Conservation (phyloP, 2,888 invertebrate species). For the Pristionchus exspectatus region DNA sequence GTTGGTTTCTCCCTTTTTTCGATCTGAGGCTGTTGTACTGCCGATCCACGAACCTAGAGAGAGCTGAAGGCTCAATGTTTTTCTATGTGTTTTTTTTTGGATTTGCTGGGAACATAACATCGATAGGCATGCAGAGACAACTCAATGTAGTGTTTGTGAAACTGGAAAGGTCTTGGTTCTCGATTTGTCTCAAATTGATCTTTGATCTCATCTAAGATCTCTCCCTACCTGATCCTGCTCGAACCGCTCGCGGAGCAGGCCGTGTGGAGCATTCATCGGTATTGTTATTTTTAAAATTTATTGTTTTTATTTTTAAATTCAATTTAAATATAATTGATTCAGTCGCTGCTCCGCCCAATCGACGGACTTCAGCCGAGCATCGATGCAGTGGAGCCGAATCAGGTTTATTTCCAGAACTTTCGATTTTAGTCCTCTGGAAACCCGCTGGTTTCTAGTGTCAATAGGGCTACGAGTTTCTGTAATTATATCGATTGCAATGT, state of each 20-base stretch:
- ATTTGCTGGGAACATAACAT: too few species aligned
- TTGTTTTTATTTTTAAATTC: background rate
- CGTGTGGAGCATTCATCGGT: conserved; percentile 19
- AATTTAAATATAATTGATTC: background rate
- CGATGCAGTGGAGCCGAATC: conserved; percentile 15
- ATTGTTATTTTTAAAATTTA: background rate
- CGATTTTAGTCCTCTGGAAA: background rate
- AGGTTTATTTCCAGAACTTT: background rate
- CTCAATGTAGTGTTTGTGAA: background rate
- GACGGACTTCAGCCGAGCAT: conserved; percentile 29
- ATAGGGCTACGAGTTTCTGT: too few species aligned
- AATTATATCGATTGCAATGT: too few species aligned
- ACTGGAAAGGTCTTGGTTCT: background rate
- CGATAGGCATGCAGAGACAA: background rate
- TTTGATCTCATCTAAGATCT: background rate
- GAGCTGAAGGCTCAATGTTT: background rate
- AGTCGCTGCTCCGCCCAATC: background rate
- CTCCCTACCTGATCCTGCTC: conserved; percentile 13
- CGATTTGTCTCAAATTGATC: background rate
- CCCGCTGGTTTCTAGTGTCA: too few species aligned
- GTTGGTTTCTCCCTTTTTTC: background rate
- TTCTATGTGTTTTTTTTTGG: background rate
- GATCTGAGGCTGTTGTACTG: too few species aligned
- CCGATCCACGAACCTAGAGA: too few species aligned
- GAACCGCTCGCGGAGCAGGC: conserved; percentile 38